These are phyloP conservation scores for Hyposoter didymator DNA, from an alignment of 2,888 invertebrate species.

Conservation along the genomic window DNA sequence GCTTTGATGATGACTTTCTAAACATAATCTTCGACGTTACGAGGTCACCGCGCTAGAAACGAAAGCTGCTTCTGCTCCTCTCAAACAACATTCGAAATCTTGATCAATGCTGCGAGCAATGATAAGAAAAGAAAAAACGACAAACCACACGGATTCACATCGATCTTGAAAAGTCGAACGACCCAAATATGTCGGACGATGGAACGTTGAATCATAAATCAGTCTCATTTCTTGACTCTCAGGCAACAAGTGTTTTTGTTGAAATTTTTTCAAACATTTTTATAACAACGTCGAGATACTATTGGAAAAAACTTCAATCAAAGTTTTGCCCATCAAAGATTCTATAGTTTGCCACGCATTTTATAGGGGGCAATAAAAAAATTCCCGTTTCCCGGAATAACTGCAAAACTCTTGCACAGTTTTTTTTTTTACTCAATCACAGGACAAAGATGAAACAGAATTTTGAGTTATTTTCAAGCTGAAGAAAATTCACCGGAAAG, in stretches of 20 bases:
- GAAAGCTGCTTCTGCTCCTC: background rate
- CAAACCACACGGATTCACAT: background rate
- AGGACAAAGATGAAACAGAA: background rate
- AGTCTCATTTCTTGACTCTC: too few species aligned
- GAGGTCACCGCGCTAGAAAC: background rate
- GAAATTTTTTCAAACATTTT: background rate
- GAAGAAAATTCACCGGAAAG: too few species aligned
- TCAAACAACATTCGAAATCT: background rate
- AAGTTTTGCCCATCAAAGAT: background rate
- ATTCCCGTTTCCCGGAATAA: background rate
- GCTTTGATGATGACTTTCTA: constrained; percentile 12
- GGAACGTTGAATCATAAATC: background rate
- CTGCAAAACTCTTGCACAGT: background rate
- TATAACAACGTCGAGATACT: background rate
- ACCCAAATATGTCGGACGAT: background rate
- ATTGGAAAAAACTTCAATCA: background rate
- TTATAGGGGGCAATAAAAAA: background rate
- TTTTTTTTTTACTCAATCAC: background rate
- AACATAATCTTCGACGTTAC: background rate
- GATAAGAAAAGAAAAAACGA: background rate
- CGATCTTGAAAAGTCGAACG: constrained; percentile 21
- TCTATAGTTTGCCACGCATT: background rate
- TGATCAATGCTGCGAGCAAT: constrained; percentile 1
- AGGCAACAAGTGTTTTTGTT: too few species aligned
- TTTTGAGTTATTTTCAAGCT: too few species aligned